Evolutionary conservation across 1,140 invertebrate species (phyloP), one percentile per base, ranked within the genome.

Genomic region (Cotesia typhae): DNA sequence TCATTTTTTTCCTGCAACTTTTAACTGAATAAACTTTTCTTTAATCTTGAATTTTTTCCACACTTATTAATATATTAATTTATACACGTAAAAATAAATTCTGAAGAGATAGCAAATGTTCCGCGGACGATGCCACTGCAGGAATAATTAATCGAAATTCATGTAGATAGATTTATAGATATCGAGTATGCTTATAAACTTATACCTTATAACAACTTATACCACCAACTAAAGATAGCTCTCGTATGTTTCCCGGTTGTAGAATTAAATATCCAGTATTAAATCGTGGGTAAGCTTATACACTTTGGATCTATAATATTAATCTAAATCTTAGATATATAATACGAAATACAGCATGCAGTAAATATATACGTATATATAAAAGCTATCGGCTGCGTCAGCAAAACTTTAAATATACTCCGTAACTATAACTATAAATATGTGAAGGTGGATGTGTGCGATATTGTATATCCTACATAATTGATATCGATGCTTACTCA

Each of bases 81-180:
- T 28, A 28, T 28, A 28, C 28, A 28, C 28, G 28, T 28, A 28
- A 28, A 28, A 28, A 28, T 28, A 28, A 28, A 28, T 28, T 28
- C 28, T 28, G 28, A 28, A 28, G 1, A 28, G 28, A 28, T 28
- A 28, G 28, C 1, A 3, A 28, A 28, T 28, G 28, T 28, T 28
- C 3, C 28, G 28, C 57, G 73, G 61, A 72, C 73, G 28, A 63
- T 41, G 37, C 52, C 61, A 20, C 36, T 38, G n/a, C 64, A 35
- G 69, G 72, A 78, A 82, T 82, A 77, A 82, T 82, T 80, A 76
- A 82, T 81, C 68, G 69, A 51, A 67, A 76, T 78, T 78, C 77
- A 80, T 79, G 79, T 41, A 67, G 4, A 38, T 38, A 63, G 61
- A 61, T 72, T 74, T 72, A 79, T 79, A 80, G 77, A 79, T 77